Percentiles rank a stretch among this genome's conserved stretches.
Conservation (phyloP, 1,140 invertebrate species). For the Drosophila insularis region DNA sequence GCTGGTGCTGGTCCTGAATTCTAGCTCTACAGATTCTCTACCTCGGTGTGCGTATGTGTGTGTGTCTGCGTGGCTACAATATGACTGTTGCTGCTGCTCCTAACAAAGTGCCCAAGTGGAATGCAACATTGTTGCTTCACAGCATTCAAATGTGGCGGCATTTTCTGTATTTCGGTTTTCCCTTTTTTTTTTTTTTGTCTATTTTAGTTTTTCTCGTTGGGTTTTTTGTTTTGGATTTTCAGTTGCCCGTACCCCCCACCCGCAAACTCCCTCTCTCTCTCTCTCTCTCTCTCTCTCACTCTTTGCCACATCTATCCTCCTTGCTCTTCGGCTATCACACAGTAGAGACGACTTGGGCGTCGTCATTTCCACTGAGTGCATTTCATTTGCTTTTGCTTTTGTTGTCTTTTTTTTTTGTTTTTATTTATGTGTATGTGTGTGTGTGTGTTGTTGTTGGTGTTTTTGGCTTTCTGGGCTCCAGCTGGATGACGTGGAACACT, state of each 20-base stretch:
- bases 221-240: slow-evolving; percentile 52
- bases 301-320: slow-evolving; percentile 8
- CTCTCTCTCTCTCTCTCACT: slow-evolving; percentile 20
- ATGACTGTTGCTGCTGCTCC: slow-evolving; percentile 60
- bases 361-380: slow-evolving; percentile 78
- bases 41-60: slow-evolving; percentile 19
- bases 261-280: neutral
- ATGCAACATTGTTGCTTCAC: slow-evolving; percentile 80
- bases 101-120: slow-evolving; percentile 79
- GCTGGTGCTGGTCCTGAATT: neutral
- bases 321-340: slow-evolving; percentile 22
- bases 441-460: neutral
- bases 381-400: slow-evolving; percentile 69
- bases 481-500: slow-evolving; percentile 1
- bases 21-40: slow-evolving; percentile 16
- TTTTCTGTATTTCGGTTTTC: slow-evolving; percentile 53
- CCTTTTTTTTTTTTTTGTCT: slow-evolving; percentile 9
- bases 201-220: slow-evolving; percentile 22
- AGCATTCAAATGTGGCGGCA: slow-evolving; percentile 77
- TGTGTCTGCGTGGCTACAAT: slow-evolving; percentile 42
- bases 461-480: slow-evolving; percentile 15
- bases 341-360: slow-evolving; percentile 29
- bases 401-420: slow-evolving; percentile 22
- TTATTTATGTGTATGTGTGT: neutral
- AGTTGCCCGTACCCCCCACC: slow-evolving; percentile 32